Base-by-base conservation (phyloP, 2,797 vertebrate genomes). In the Phyllotis vaccarum region DNA sequence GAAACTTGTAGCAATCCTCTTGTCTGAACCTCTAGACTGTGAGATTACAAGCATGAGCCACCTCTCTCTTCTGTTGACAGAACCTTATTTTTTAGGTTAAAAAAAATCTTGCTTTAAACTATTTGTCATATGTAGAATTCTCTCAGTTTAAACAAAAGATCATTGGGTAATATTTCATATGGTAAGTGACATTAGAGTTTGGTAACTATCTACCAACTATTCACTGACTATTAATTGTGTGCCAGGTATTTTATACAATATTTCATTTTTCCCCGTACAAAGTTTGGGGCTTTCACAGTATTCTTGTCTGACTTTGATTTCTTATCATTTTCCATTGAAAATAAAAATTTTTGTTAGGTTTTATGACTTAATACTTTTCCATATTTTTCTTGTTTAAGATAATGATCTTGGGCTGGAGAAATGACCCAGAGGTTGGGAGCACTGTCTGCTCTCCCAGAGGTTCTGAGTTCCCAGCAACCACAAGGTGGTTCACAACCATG, bases 61-160 rank as follows among this genome's bases (percentile, higher is more conserved):
- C 29, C 31, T 85, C 29, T 12, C 11, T 85, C 11, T 11, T 83
- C 43, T 86, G 37, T 31, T 54, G 49, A 70, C 8, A 54, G 29
- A 85, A 49, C 5, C 17, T 43, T 49, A 40, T 90, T 92, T 82
- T 80, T 49, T 74, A 68, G 64, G 6, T 81, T 88, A 24, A 68
- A 76, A 85, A 92, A 43, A 43, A 72, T 75, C 52, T 92, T 96
- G 31, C 31, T 91, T 97, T 96, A 86, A 97, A 75, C 46, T 92
- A 6, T 82, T 86, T 86, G 49, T 81, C 27, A 49, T 82, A 78
- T 83, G 5, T 88, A 62, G 43, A 81, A 81, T 83, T 72, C 81
- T 88, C 46, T 31, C 72, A 34, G 80, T 93, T 64, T 21, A 19
- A 62, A 56, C 27, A 94, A 86, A 95, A 91, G 52, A 52, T 91